These are phyloP conservation scores for Corapipo altera DNA, from an alignment of 2,113 vertebrate genomes.

Conservation along the genomic window DNA sequence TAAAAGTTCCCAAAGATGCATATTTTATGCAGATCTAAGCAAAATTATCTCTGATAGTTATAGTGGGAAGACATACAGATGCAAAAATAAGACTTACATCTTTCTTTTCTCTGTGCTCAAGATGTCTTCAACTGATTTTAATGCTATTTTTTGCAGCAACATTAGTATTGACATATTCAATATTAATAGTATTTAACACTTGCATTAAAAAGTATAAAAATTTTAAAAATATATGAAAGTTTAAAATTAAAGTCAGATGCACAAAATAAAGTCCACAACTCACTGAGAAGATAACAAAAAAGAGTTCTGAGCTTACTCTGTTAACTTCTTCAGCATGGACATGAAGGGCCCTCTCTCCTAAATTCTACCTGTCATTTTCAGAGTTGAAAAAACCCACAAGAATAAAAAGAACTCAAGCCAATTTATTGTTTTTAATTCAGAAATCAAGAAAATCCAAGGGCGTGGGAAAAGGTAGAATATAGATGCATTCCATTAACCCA, in stretches of 20 bases:
- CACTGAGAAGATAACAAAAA: not conserved
- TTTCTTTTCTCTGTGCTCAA: not conserved
- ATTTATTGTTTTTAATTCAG: not conserved
- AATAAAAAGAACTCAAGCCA: not conserved
- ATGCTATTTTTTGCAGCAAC: not conserved
- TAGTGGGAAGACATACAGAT: not conserved
- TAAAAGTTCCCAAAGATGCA: conserved; percentile 18
- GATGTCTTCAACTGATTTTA: not conserved
- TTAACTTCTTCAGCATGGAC: not conserved
- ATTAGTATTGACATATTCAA: not conserved
- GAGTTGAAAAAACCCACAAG: not conserved
- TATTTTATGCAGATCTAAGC: conserved; percentile 3
- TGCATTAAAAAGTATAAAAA: not conserved
- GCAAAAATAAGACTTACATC: not conserved
- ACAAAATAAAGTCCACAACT: not conserved
- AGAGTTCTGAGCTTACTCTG: not conserved
- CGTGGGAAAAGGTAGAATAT: not conserved
- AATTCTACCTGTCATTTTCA: not conserved
- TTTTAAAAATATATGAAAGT: not conserved
- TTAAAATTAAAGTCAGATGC: not conserved
- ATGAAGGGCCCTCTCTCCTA: not conserved
- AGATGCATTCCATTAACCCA: not conserved
- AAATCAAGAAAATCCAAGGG: not conserved
- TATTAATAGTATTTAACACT: not conserved
- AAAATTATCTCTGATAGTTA: not conserved